A percentile compares a stretch with the other conserved stretches of the same genome.
Evolutionary conservation across 2,113 vertebrate species (phyloP).

Genomic region (Cyanistes caeruleus): DNA sequence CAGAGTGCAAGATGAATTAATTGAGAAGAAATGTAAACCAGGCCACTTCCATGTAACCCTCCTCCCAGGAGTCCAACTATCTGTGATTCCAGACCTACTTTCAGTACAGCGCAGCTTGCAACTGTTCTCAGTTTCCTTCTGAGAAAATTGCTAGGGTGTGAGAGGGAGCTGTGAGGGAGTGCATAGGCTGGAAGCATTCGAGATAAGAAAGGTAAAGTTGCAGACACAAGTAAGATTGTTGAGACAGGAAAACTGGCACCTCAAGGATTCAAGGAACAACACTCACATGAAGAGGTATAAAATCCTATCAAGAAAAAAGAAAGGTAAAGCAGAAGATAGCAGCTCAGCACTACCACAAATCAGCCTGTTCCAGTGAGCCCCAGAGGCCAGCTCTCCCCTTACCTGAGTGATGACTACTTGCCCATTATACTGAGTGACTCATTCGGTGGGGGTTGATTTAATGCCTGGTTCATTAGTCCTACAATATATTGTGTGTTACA

Average conservation of each 20-base stretch:
- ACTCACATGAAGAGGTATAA: not conserved
- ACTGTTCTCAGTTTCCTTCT: not conserved
- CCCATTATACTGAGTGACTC: conserved; percentile 23
- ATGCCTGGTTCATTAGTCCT: conserved; percentile 21
- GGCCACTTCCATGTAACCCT: conserved; percentile 14
- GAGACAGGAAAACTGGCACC: not conserved
- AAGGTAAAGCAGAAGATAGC: not conserved
- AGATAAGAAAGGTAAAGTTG: not conserved
- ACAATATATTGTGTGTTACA: not conserved
- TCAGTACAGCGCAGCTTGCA: not conserved
- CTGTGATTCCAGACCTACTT: conserved; percentile 39
- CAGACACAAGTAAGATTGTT: not conserved
- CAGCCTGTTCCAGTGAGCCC: not conserved
- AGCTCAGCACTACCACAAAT: not conserved
- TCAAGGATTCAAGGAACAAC: not conserved
- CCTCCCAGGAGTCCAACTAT: not conserved
- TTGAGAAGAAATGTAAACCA: conserved; percentile 42
- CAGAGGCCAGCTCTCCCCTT: not conserved
- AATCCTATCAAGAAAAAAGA: not conserved
- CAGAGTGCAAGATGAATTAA: not conserved
- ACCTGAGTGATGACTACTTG: conserved; percentile 13
- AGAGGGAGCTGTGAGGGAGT: conserved; percentile 5
- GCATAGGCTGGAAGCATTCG: not conserved
- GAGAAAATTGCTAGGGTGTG: conserved; percentile 11
- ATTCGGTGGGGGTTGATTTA: conserved; percentile 22